phyloP scores from a whole-genome alignment of 2,888 invertebrate species.

The Gari tellinella region DNA sequence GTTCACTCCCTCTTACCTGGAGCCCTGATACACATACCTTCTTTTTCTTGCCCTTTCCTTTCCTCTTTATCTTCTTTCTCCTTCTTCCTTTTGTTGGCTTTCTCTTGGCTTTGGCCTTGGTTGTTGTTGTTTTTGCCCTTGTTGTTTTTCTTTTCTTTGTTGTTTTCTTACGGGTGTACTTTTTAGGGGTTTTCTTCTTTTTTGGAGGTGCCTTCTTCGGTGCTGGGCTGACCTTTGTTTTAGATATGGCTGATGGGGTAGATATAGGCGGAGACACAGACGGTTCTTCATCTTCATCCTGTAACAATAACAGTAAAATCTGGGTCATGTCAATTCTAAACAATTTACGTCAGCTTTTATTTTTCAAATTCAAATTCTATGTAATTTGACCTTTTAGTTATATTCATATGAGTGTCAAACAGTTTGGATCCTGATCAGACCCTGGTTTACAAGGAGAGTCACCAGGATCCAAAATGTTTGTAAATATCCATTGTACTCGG shows the following conservation, averaged over 20 bases:
- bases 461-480: no score
- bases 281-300: constrained; percentile 28
- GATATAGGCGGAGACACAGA: constrained; percentile 2
- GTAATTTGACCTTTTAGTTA: no score
- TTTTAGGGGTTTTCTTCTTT: constrained; percentile 53
- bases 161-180: constrained; percentile 55
- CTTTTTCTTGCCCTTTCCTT: constrained; percentile 9
- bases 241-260: constrained; percentile 43
- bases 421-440: no score
- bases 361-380: no score
- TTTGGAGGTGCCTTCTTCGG: constrained; percentile 48
- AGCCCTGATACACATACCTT: no score
- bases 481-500: no score
- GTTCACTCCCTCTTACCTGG: no score
- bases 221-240: constrained; percentile 44
- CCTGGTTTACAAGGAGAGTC: no score
- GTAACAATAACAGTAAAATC: no score
- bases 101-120: constrained; percentile 36
- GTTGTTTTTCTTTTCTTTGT: constrained; percentile 53
- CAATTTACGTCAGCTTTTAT: no score
- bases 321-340: no score
- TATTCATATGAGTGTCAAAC: no score
- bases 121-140: constrained; percentile 50
- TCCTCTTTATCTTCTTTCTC: constrained; percentile 28
- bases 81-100: constrained; percentile 37